A percentile compares a stretch with the other conserved stretches of the same genome.
phyloP scores from a whole-genome alignment of 2,888 invertebrate species.

The Beris chalybata region DNA sequence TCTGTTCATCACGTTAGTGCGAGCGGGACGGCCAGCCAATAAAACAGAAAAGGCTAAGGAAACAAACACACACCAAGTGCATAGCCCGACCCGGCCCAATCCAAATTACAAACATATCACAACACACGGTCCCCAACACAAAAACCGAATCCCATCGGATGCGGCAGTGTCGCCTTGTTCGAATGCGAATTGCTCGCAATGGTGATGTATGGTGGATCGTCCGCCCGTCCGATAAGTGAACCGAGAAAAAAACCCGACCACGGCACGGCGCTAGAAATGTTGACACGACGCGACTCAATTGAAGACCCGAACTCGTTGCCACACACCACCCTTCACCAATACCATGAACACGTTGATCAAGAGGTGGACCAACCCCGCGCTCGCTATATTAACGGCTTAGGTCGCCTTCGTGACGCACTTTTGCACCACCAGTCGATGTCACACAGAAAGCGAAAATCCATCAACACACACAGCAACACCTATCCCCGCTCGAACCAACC shows the following conservation, averaged over 20 bases:
- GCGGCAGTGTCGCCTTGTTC: constrained; percentile 35
- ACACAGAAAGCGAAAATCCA: not conserved
- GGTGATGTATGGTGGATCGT: too few relatives aligned
- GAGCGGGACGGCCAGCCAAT: constrained; percentile 44
- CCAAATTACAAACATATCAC: constrained; percentile 22
- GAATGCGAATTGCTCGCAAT: too few relatives aligned
- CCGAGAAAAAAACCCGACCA: too few relatives aligned
- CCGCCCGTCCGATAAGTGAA: too few relatives aligned
- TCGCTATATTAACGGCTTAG: constrained; percentile 20
- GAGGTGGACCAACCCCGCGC: constrained; percentile 6
- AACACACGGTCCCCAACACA: constrained; percentile 32
- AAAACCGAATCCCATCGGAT: constrained; percentile 37
- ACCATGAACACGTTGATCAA: not conserved
- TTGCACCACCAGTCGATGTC: constrained; percentile 1
- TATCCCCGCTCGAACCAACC: not conserved
- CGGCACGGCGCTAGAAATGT: not conserved
- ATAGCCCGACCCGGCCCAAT: constrained; percentile 19
- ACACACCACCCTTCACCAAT: constrained; percentile 17
- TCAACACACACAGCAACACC: constrained; percentile 7
- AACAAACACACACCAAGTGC: constrained; percentile 31
- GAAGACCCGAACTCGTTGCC: constrained; percentile 14
- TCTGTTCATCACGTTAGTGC: constrained; percentile 40
- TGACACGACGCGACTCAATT: not conserved
- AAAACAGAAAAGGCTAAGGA: constrained; percentile 37
- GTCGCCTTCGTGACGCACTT: constrained; percentile 17